phyloP scores from a whole-genome alignment of 2,797 vertebrate species.

The Tolypeutes matacus region DNA sequence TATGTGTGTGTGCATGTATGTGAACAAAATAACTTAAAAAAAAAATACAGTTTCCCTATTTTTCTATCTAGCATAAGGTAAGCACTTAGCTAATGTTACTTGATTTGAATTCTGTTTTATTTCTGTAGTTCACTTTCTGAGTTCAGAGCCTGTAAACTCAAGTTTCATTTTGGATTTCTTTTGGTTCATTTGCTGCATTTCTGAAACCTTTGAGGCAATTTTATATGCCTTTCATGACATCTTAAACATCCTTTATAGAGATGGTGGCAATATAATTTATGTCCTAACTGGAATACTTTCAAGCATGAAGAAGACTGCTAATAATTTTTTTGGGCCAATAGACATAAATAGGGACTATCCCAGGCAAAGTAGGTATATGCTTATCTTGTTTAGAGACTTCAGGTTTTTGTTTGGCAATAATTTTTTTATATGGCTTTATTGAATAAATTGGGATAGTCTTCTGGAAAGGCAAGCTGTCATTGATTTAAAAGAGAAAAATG shows the following conservation, averaged over 20 bases:
- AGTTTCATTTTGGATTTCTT: constrained; percentile 7
- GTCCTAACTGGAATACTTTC: background rate
- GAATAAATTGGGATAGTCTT: constrained; percentile 53
- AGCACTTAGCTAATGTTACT: constrained; percentile 39
- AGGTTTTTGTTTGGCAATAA: constrained; percentile 37
- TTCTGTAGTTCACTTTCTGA: constrained; percentile 35
- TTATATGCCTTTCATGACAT: constrained; percentile 24
- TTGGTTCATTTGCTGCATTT: constrained; percentile 16
- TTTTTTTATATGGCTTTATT: constrained; percentile 41
- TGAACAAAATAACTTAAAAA: background rate
- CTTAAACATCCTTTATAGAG: background rate
- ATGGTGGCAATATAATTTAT: background rate
- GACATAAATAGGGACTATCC: background rate
- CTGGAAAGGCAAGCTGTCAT: constrained; percentile 44
- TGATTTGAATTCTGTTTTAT: constrained; percentile 31
- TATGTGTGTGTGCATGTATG: background rate
- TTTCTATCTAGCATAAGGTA: constrained; percentile 31
- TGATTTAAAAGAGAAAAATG: constrained; percentile 57
- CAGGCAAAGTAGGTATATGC: background rate
- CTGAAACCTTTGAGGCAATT: constrained; percentile 37
- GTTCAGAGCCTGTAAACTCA: constrained; percentile 23
- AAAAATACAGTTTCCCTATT: background rate
- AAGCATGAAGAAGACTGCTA: background rate
- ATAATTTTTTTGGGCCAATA: constrained; percentile 18
- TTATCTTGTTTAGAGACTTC: constrained; percentile 12